Evolutionary conservation across 35 echinoderm and acorn worm species (phyloP).

Genomic region (Diadema setosum): DNA sequence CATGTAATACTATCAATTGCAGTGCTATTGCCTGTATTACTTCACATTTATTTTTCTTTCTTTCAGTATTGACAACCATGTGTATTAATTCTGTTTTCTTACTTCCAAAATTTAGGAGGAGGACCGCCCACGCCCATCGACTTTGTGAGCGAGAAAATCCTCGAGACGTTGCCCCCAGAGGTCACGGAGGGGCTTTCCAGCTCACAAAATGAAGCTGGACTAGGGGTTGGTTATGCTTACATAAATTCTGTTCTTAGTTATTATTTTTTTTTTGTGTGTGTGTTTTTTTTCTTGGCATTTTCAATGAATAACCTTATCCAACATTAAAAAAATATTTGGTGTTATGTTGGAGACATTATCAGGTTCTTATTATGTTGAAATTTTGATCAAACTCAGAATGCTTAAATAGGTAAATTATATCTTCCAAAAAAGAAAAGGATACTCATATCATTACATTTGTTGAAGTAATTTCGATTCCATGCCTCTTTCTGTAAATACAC

Average conservation of each 20-base stretch:
- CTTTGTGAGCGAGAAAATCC: neutral
- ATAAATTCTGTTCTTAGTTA: neutral
- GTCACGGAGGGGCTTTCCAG: neutral
- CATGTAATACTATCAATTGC: neutral
- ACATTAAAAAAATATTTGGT: neutral
- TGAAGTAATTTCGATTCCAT: neutral
- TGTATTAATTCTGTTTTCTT: neutral
- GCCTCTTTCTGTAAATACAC: neutral
- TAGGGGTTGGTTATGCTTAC: neutral
- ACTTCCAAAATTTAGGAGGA: neutral
- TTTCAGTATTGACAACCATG: neutral
- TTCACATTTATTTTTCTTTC: neutral
- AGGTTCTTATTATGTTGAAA: neutral
- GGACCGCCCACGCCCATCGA: neutral
- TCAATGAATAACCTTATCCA: neutral
- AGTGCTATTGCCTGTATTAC: neutral
- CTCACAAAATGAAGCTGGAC: neutral
- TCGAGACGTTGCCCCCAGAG: neutral
- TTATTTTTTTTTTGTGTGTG: neutral
- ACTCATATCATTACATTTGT: neutral
- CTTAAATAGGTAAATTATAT: neutral
- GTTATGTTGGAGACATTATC: neutral
- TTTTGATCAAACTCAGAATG: neutral
- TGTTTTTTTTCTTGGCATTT: neutral
- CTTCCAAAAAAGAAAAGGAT: neutral